phyloP scores from a whole-genome alignment of 2,888 invertebrate species.

The Hirtodrosophila alboralis region DNA sequence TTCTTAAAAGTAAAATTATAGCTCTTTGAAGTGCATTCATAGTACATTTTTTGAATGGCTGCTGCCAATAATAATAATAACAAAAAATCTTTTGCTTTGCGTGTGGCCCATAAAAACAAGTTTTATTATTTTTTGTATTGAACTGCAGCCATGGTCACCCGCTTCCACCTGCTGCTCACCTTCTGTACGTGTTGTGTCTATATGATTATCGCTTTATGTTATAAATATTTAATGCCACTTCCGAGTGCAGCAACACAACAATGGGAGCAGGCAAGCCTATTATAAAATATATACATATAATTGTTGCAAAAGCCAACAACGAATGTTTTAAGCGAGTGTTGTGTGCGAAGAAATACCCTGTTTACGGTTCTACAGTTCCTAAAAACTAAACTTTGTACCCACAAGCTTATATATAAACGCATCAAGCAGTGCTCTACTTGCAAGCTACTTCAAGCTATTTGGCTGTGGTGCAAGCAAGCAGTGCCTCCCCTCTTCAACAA shows the following conservation, averaged over 20 bases:
- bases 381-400: too few relatives aligned
- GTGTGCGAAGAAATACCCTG: too few relatives aligned
- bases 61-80: slow-evolving; percentile 14
- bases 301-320: slow-evolving; percentile 6
- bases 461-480: too few relatives aligned
- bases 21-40: slow-evolving; percentile 20
- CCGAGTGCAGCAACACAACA: slow-evolving; percentile 16
- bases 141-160: slow-evolving; percentile 48
- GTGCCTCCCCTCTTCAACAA: too few relatives aligned
- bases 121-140: slow-evolving; percentile 14
- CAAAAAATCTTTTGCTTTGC: slow-evolving; percentile 1
- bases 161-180: slow-evolving; percentile 39
- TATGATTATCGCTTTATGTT: slow-evolving; percentile 15
- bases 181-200: not conserved
- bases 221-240: slow-evolving; percentile 41
- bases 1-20: slow-evolving; percentile 1
- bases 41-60: slow-evolving; percentile 4
- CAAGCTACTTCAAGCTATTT: too few relatives aligned
- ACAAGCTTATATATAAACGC: too few relatives aligned
- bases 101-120: slow-evolving; percentile 20
- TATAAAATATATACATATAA: slow-evolving; percentile 36
- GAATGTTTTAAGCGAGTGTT: too few relatives aligned
- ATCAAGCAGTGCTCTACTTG: too few relatives aligned
- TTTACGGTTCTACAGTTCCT: too few relatives aligned
- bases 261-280: slow-evolving; percentile 3